Percentiles rank a stretch among this genome's conserved stretches.
Evolutionary conservation across 2,113 vertebrate species (phyloP).

Genomic region (Limanda limanda): DNA sequence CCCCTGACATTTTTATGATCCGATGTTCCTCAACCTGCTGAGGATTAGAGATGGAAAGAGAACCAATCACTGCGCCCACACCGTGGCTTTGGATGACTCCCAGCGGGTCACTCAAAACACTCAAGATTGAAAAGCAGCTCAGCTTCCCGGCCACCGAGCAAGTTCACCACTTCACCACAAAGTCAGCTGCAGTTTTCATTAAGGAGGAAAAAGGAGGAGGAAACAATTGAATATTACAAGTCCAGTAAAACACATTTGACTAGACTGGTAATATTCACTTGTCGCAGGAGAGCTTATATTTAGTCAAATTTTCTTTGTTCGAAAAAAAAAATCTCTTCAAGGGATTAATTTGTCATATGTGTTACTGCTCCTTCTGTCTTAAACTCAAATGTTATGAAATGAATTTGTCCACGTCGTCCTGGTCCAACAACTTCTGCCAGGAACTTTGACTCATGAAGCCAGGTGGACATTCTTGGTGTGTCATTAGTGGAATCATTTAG

Average conservation of each 20-base stretch:
- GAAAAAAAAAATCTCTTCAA: slow-evolving; percentile 47
- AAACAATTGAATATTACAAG: slow-evolving; percentile 4
- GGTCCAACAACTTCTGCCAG: slow-evolving; percentile 51
- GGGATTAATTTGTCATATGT: slow-evolving; percentile 53
- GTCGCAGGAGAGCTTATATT: slow-evolving; percentile 33
- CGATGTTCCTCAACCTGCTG: slow-evolving; percentile 61
- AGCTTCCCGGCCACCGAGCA: slow-evolving; percentile 24
- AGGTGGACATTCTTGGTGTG: slow-evolving; percentile 52
- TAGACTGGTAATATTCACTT: not conserved
- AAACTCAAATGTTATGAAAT: slow-evolving; percentile 45
- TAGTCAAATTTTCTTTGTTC: slow-evolving; percentile 57
- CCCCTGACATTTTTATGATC: slow-evolving; percentile 55
- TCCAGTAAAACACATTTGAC: slow-evolving; percentile 1
- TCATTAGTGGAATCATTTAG: slow-evolving; percentile 52
- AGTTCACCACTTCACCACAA: slow-evolving; percentile 29
- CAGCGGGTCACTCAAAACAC: slow-evolving; percentile 51
- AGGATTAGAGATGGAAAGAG: slow-evolving; percentile 72
- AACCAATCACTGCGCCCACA: slow-evolving; percentile 67
- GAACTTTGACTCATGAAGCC: slow-evolving; percentile 52
- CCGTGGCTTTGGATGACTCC: slow-evolving; percentile 47
- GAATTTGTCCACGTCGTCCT: slow-evolving; percentile 33
- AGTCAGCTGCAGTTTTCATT: slow-evolving; percentile 51
- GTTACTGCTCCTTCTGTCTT: slow-evolving; percentile 19
- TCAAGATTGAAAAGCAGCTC: slow-evolving; percentile 13
- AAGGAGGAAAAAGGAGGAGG: slow-evolving; percentile 1